Conservation (phyloP, 2,113 vertebrate species). For the Actinemys pallida region DNA sequence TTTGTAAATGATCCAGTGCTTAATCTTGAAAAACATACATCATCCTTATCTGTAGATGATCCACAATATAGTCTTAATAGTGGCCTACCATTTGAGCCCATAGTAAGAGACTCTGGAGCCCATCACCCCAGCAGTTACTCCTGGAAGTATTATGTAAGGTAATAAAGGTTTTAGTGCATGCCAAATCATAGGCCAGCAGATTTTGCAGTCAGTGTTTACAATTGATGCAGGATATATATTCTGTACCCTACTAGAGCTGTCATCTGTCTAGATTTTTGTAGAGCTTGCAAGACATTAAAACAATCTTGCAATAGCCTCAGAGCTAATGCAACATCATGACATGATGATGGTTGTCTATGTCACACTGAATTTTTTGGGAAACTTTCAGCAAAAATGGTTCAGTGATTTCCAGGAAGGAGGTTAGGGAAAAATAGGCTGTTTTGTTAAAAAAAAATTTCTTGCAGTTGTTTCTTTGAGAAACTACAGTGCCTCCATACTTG, state of each 20-base stretch:
- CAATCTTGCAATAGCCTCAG: background rate
- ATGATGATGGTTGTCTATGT: background rate
- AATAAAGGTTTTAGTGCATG: background rate
- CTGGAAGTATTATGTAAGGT: background rate
- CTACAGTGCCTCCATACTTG: too few species aligned
- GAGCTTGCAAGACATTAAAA: background rate
- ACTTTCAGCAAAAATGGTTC: background rate
- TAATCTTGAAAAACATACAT: slow-evolving; percentile 14
- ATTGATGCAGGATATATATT: background rate
- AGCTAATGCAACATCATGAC: background rate
- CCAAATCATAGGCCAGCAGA: background rate
- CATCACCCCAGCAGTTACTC: background rate
- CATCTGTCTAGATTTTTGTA: background rate
- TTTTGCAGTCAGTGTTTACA: background rate
- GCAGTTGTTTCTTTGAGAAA: too few species aligned
- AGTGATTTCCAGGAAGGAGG: too few species aligned
- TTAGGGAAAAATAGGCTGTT: too few species aligned
- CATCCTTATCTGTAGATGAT: background rate
- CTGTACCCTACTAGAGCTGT: background rate
- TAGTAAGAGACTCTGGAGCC: background rate
- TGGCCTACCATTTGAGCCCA: slow-evolving; percentile 1
- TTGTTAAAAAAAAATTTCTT: too few species aligned
- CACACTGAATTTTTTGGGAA: background rate
- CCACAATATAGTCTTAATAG: background rate
- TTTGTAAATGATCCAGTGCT: background rate